Evolutionary conservation across 2,797 vertebrate genomes (phyloP).

Genomic region (Rhabdophis nuchalis): DNA sequence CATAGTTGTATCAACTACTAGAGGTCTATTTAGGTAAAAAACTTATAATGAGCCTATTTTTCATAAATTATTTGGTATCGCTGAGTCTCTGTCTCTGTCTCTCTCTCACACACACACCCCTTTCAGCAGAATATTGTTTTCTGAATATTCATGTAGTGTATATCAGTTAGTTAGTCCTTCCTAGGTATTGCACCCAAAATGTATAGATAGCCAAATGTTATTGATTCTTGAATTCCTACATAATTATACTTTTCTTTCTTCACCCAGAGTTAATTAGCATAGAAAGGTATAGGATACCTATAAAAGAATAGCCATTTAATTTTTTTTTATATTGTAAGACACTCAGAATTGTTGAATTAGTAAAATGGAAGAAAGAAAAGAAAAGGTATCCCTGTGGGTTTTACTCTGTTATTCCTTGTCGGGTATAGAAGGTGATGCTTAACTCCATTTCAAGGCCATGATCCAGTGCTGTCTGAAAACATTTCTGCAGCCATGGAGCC

Average conservation of each 20-base stretch:
- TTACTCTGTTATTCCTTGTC: background rate
- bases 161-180: slow-evolving; percentile 9
- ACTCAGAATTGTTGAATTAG: background rate
- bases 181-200: slow-evolving; percentile 61
- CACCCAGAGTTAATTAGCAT: slow-evolving; percentile 46
- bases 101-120: background rate
- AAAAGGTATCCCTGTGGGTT: background rate
- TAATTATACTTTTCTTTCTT: slow-evolving; percentile 50
- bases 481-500: background rate
- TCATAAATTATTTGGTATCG: slow-evolving; percentile 13
- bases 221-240: slow-evolving; percentile 28
- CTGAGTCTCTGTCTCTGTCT: slow-evolving; percentile 43
- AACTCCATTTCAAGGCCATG: background rate
- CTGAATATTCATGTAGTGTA: slow-evolving; percentile 8
- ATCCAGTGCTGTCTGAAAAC: background rate
- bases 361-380: background rate
- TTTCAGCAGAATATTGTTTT: slow-evolving; percentile 43
- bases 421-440: background rate
- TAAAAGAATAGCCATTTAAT: slow-evolving; percentile 57
- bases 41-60: slow-evolving; percentile 34
- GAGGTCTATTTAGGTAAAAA: slow-evolving; percentile 38
- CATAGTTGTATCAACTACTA: slow-evolving; percentile 1
- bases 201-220: slow-evolving; percentile 47
- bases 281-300: slow-evolving; percentile 58
- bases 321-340: background rate